Evolutionary conservation across 1,140 invertebrate genomes (phyloP).

Genomic region (Hylaeus anthracinus): DNA sequence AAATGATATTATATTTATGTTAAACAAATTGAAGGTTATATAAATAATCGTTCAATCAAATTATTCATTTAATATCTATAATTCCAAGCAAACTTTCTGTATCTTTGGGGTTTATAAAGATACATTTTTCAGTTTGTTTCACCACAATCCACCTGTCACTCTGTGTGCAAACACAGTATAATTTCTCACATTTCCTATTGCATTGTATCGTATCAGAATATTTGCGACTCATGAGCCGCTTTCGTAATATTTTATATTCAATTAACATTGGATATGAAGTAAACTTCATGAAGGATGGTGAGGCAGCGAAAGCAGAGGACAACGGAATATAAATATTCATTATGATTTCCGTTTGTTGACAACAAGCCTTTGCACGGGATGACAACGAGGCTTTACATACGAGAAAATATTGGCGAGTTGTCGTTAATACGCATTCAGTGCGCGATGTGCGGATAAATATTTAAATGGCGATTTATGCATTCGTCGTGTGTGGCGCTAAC

Average conservation of each 20-base stretch:
- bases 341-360: neutral
- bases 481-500: neutral
- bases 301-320: neutral
- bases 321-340: neutral
- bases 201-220: neutral
- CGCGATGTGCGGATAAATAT: neutral
- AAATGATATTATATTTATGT: too few relatives aligned
- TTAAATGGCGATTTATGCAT: conserved; percentile 5
- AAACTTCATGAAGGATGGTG: neutral
- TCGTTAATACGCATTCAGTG: neutral
- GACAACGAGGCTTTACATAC: too few relatives aligned
- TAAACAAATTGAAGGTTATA: too few relatives aligned
- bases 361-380: neutral
- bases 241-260: neutral
- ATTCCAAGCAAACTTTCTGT: too few relatives aligned
- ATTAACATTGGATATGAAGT: neutral
- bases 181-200: neutral
- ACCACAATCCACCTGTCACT: neutral
- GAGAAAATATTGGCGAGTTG: neutral
- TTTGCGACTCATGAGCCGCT: neutral
- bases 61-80: too few relatives aligned
- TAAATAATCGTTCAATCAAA: too few relatives aligned
- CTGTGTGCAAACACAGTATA: neutral
- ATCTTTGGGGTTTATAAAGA: too few relatives aligned
- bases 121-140: neutral